Percentiles rank a stretch among this genome's conserved stretches.
Evolutionary conservation across 2,888 invertebrate species (phyloP).

Genomic region (Bombylius discolor): DNA sequence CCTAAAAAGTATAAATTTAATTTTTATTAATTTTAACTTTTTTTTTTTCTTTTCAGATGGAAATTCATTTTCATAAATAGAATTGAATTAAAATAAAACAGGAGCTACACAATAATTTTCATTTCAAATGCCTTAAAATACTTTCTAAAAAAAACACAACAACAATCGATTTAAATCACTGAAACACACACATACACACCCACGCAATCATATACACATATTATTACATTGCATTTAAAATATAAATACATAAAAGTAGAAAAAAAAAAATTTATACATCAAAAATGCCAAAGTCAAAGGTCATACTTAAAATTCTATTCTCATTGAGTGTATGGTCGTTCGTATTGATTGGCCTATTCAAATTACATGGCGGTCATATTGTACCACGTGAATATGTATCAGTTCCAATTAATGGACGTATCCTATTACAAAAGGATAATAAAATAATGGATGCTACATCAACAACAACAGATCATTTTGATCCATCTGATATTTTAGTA

Average conservation of each 20-base stretch:
- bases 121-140: not conserved
- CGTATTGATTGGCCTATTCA: conserved; percentile 34
- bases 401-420: conserved; percentile 32
- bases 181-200: not conserved
- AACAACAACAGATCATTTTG: conserved; percentile 35
- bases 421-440: conserved; percentile 32
- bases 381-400: conserved; percentile 31
- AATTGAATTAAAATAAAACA: too few species aligned
- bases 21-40: too few species aligned
- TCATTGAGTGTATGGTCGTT: conserved; percentile 37
- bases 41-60: too few species aligned
- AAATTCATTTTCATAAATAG: too few species aligned
- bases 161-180: not conserved
- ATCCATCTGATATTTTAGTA: conserved; percentile 35
- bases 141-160: not conserved
- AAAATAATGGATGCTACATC: conserved; percentile 30
- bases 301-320: conserved; percentile 34
- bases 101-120: too few species aligned
- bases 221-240: too few species aligned
- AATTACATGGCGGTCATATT: conserved; percentile 33
- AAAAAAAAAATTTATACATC: not conserved
- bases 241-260: not conserved
- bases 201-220: too few species aligned
- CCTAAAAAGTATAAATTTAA: too few species aligned
- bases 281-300: conserved; percentile 32